Evolutionary conservation across 1,140 invertebrate genomes (phyloP).

Genomic region (Oedothorax gibbosus): DNA sequence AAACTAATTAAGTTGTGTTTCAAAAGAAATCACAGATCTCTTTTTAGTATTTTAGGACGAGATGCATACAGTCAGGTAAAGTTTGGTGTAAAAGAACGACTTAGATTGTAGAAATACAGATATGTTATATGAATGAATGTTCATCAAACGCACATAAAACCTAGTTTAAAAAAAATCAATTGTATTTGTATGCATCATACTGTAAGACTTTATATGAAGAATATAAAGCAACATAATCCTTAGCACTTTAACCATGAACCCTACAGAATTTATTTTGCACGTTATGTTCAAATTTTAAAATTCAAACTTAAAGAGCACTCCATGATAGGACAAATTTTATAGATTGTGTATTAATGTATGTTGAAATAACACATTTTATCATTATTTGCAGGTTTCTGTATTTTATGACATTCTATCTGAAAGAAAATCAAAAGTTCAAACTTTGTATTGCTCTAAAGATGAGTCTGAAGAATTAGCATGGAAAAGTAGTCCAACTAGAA

Average conservation of each 20-base stretch:
- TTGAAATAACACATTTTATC: not conserved
- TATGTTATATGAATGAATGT: no score
- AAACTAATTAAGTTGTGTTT: not conserved
- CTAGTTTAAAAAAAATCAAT: no score
- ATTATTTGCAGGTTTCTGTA: conserved; percentile 7
- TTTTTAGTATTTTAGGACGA: conserved; percentile 11
- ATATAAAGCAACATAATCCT: not conserved
- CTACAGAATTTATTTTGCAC: not conserved
- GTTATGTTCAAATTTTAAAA: not conserved
- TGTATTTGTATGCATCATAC: not conserved
- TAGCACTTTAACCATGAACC: not conserved
- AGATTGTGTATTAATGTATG: not conserved
- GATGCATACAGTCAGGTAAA: not conserved
- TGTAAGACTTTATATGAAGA: not conserved
- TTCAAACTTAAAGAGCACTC: not conserved
- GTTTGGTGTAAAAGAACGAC: no score
- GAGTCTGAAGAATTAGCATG: not conserved
- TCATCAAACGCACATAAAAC: no score
- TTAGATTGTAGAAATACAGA: no score
- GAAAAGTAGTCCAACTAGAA: not conserved
- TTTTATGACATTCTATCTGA: not conserved
- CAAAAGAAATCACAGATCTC: not conserved
- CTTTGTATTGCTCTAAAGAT: conserved; percentile 11
- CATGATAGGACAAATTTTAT: not conserved
- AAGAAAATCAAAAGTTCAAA: conserved; percentile 6